phyloP scores from a whole-genome alignment of 2,797 vertebrate species.

The Bryconaethiops microstoma region DNA sequence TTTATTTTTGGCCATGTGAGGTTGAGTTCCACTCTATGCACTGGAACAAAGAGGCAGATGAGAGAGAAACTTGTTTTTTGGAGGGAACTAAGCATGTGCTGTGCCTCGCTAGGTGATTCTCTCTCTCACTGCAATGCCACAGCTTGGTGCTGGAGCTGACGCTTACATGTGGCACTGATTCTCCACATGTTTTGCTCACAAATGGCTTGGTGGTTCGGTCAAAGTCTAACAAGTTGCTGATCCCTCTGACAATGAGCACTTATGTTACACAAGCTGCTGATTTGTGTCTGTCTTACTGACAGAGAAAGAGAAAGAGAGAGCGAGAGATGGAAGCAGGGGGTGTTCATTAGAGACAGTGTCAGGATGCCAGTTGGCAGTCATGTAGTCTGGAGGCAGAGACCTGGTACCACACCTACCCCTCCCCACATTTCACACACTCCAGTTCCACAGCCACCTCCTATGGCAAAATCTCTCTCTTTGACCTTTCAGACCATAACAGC shows the following conservation, averaged over 20 bases:
- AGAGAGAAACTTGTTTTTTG: slow-evolving; percentile 32
- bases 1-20: slow-evolving; percentile 45
- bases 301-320: neutral
- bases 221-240: slow-evolving; percentile 35
- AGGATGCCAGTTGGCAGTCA: slow-evolving; percentile 43
- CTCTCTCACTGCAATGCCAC: slow-evolving; percentile 22
- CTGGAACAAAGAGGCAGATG: slow-evolving; percentile 34
- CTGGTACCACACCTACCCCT: slow-evolving; percentile 15
- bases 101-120: slow-evolving; percentile 34
- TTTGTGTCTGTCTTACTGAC: slow-evolving; percentile 19
- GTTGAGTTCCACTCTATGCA: slow-evolving; percentile 29
- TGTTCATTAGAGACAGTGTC: slow-evolving; percentile 25
- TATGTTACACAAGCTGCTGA: slow-evolving; percentile 40
- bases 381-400: slow-evolving; percentile 24
- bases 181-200: slow-evolving; percentile 25
- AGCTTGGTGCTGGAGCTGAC: slow-evolving; percentile 23
- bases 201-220: slow-evolving; percentile 5
- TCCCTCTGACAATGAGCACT: slow-evolving; percentile 31
- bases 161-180: slow-evolving; percentile 3
- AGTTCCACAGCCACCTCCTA: slow-evolving; percentile 15
- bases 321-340: neutral
- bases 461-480: slow-evolving; percentile 19
- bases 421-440: slow-evolving; percentile 21
- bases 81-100: slow-evolving; percentile 18
- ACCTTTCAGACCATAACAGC: slow-evolving; percentile 3